A percentile compares a stretch with the other conserved stretches of the same genome.
These are phyloP conservation scores for Drosophila watanabei DNA, from an alignment of 1,140 invertebrate species.

Conservation along the genomic window DNA sequence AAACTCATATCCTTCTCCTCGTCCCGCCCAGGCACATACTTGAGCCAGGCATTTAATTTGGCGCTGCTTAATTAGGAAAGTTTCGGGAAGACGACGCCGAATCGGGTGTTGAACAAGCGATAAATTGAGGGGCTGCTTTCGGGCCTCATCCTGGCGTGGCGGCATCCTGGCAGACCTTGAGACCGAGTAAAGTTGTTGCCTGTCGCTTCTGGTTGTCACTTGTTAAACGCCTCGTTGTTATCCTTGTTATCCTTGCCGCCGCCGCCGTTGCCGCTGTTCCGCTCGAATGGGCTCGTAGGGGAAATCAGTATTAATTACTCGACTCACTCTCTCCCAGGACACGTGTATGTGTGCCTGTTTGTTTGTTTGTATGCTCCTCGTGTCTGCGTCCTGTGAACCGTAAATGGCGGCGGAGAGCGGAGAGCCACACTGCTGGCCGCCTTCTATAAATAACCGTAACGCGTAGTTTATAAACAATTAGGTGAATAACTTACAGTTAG, in stretches of 20 bases:
- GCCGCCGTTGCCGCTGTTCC: constrained; percentile 37
- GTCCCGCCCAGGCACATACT: neutral
- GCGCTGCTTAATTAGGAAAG: constrained; percentile 71
- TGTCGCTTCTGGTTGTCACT: constrained; percentile 59
- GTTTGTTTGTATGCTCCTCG: neutral
- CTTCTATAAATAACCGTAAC: constrained; percentile 18
- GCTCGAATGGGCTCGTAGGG: constrained; percentile 53
- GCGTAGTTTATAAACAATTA: constrained; percentile 19
- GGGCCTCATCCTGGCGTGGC: neutral
- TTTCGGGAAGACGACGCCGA: constrained; percentile 49
- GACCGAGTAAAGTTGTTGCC: constrained; percentile 30
- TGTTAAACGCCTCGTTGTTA: constrained; percentile 43
- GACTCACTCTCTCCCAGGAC: constrained; percentile 20
- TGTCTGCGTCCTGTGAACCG: constrained; percentile 14
- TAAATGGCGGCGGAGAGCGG: constrained; percentile 19
- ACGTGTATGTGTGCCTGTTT: neutral
- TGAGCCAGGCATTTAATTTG: constrained; percentile 40
- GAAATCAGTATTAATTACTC: constrained; percentile 81
- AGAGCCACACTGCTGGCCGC: neutral
- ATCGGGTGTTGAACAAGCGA: constrained; percentile 62
- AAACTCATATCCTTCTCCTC: neutral
- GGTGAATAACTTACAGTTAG: constrained; percentile 8
- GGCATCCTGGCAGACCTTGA: constrained; percentile 34
- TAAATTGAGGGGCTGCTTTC: constrained; percentile 7
- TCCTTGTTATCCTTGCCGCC: constrained; percentile 30